A percentile compares a stretch with the other conserved stretches of the same genome.
phyloP scores from a whole-genome alignment of 2,797 vertebrate species.

The Echiichthys vipera region DNA sequence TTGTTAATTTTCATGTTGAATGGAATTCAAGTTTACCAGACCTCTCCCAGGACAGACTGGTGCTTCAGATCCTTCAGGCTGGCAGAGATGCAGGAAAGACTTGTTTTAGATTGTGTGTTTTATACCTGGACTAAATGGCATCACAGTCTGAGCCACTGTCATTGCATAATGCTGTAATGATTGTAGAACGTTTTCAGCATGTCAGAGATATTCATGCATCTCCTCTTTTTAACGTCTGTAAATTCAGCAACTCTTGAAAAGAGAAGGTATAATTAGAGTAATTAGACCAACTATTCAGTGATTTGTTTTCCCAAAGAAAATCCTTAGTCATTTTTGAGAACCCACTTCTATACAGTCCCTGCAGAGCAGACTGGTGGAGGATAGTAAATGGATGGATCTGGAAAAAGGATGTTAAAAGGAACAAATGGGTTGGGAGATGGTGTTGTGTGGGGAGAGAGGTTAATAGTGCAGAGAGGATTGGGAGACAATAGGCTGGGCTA shows the following conservation, averaged over 20 bases:
- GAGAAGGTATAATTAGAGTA: background rate
- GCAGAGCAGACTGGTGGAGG: conserved; percentile 6
- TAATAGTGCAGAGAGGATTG: conserved; percentile 71
- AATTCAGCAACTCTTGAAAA: background rate
- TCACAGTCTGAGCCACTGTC: background rate
- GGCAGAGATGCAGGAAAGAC: background rate
- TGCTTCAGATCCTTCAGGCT: conserved; percentile 17
- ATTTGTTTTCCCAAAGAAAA: background rate
- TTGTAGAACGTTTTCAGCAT: background rate
- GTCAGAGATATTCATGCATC: background rate
- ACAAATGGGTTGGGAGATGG: conserved; percentile 10
- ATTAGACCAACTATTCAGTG: background rate
- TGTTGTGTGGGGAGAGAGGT: conserved; percentile 44
- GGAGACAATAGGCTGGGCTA: conserved; percentile 69
- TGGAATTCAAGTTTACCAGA: background rate
- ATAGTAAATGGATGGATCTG: conserved; percentile 49
- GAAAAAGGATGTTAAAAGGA: conserved; percentile 41
- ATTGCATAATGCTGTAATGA: background rate
- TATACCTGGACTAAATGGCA: conserved; percentile 6
- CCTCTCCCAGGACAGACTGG: background rate
- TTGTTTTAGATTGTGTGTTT: conserved; percentile 30
- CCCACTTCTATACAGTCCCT: background rate
- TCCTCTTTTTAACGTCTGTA: background rate
- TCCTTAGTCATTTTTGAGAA: conserved; percentile 4
- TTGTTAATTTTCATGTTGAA: background rate